Percentiles rank a stretch among this genome's conserved stretches.
These are phyloP conservation scores for Drosophila suzukii DNA, from an alignment of 1,140 invertebrate species.

Conservation along the genomic window DNA sequence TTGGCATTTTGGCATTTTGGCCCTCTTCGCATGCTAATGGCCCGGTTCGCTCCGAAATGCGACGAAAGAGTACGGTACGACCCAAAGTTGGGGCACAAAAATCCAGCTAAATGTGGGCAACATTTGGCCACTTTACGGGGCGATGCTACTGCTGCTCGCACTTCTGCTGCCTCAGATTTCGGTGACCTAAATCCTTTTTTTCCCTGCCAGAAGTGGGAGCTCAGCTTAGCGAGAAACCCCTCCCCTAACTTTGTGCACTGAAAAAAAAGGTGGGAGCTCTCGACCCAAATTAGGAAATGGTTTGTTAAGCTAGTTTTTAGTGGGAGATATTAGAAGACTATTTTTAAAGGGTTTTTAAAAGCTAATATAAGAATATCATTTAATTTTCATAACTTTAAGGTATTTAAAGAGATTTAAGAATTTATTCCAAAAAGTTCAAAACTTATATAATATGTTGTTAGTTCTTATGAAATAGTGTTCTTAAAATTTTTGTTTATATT, in stretches of 20 bases:
- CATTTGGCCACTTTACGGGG: slow-evolving; percentile 72
- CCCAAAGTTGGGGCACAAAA: slow-evolving; percentile 8
- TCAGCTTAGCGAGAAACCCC: slow-evolving; percentile 24
- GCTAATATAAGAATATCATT: too few species aligned
- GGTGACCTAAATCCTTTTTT: slow-evolving; percentile 77
- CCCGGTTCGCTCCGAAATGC: slow-evolving; percentile 11
- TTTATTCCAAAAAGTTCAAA: too few species aligned
- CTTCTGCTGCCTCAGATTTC: slow-evolving; percentile 70
- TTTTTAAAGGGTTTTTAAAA: too few species aligned
- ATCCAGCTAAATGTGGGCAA: slow-evolving; percentile 64
- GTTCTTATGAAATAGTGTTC: too few species aligned
- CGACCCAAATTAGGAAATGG: neutral
- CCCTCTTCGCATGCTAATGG: slow-evolving; percentile 56
- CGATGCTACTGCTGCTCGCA: slow-evolving; percentile 12
- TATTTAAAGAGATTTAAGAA: too few species aligned
- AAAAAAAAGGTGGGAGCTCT: neutral
- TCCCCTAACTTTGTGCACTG: slow-evolving; percentile 32
- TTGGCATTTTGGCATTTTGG: slow-evolving; percentile 33
- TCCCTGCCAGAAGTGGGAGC: slow-evolving; percentile 53
- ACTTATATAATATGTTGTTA: too few species aligned
- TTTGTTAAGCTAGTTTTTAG: too few species aligned
- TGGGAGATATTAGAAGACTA: too few species aligned
- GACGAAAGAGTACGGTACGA: slow-evolving; percentile 15
- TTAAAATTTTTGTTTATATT: too few species aligned
- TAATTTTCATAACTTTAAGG: too few species aligned